Evolutionary conservation across 2,888 invertebrate genomes (phyloP).

Genomic region (Palloptera scutellata): DNA sequence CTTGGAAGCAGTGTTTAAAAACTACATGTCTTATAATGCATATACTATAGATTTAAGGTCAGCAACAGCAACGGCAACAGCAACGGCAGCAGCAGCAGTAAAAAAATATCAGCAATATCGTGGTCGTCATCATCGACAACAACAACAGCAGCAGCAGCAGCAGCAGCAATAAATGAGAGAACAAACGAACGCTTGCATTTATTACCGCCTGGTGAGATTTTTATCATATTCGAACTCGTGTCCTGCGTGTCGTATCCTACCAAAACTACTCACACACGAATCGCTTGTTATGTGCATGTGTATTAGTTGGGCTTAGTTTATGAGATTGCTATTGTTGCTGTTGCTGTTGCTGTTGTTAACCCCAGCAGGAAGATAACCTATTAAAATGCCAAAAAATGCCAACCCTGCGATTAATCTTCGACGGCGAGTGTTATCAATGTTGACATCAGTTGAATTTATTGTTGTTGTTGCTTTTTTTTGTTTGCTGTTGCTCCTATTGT

Average conservation of each 20-base stretch:
- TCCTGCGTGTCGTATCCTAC: slow-evolving; percentile 30
- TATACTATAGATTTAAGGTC: too few relatives aligned
- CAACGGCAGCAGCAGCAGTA: too few relatives aligned
- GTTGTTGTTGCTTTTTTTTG: slow-evolving; percentile 19
- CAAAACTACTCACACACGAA: slow-evolving; percentile 19
- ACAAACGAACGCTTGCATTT: slow-evolving; percentile 5
- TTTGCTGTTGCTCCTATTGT: slow-evolving; percentile 6
- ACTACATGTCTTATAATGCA: too few relatives aligned
- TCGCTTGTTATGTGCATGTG: slow-evolving; percentile 16
- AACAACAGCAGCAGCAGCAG: slow-evolving; percentile 11
- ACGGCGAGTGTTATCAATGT: slow-evolving; percentile 38
- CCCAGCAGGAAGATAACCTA: slow-evolving; percentile 41
- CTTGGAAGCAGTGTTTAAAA: too few relatives aligned
- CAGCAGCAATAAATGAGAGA: background rate
- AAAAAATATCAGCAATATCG: slow-evolving; percentile 20
- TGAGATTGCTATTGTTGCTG: slow-evolving; percentile 26
- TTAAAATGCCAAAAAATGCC: slow-evolving; percentile 43
- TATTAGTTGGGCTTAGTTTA: slow-evolving; percentile 8
- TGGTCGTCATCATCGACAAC: slow-evolving; percentile 20
- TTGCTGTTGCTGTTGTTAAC: slow-evolving; percentile 32
- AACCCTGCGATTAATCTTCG: slow-evolving; percentile 43
- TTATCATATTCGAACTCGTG: slow-evolving; percentile 34
- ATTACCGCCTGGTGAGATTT: slow-evolving; percentile 39
- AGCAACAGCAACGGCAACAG: too few relatives aligned
- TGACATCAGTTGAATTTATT: slow-evolving; percentile 37